A percentile compares a stretch with the other conserved stretches of the same genome.
Evolutionary conservation across 2,797 vertebrate genomes (phyloP).

Genomic region (Numenius phaeopus): DNA sequence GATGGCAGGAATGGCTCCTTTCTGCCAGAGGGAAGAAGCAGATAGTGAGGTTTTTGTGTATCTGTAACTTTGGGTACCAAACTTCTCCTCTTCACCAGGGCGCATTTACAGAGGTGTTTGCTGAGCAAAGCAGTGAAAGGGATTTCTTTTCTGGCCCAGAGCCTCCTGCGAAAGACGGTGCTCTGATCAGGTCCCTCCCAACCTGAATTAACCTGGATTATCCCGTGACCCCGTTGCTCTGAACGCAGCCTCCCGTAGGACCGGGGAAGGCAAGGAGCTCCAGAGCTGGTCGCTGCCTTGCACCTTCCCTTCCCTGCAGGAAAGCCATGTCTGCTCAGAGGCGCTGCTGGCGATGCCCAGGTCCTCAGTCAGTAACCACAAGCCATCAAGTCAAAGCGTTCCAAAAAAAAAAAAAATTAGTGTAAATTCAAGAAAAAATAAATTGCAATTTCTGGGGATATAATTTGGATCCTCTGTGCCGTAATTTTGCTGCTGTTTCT

Average conservation of each 20-base stretch:
- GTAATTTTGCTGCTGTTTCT: constrained; percentile 39
- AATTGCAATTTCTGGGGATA: neutral
- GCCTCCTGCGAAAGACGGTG: neutral
- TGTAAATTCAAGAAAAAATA: neutral
- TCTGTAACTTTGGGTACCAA: neutral
- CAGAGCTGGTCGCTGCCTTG: neutral
- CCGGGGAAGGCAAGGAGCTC: neutral
- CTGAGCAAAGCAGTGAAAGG: neutral
- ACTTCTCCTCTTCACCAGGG: neutral
- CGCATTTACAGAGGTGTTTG: neutral
- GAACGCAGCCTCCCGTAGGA: neutral
- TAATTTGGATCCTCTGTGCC: neutral
- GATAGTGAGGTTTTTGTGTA: neutral
- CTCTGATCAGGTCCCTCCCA: neutral
- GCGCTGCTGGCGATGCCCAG: neutral
- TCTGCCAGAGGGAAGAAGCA: neutral
- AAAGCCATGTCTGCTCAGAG: neutral
- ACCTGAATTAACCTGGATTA: neutral
- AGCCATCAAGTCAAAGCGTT: neutral
- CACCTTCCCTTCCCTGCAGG: neutral
- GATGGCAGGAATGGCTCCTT: neutral
- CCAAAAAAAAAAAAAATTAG: neutral
- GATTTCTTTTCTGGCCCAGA: neutral
- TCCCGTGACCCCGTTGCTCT: neutral
- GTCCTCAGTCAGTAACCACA: neutral